Conservation (phyloP, 2,888 invertebrate genomes). For the Zootermopsis nevadensis region DNA sequence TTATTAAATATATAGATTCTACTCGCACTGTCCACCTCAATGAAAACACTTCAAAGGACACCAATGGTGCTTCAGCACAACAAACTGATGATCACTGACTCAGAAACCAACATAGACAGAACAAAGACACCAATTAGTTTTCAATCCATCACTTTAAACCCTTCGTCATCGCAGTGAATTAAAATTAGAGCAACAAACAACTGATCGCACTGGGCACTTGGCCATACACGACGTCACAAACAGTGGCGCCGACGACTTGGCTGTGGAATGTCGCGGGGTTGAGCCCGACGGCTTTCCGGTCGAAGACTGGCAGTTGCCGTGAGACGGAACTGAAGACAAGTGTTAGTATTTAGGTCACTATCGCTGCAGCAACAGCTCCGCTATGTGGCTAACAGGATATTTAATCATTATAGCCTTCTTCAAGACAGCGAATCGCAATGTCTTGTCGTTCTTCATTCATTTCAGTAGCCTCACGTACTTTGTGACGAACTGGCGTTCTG, state of each 20-base stretch:
- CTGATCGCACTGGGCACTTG: neutral
- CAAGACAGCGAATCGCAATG: neutral
- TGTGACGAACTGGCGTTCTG: too few relatives aligned
- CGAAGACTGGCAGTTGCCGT: constrained; percentile 9
- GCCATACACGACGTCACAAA: neutral
- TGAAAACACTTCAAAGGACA: too few relatives aligned
- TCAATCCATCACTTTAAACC: neutral
- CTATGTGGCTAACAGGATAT: neutral
- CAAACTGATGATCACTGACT: too few relatives aligned
- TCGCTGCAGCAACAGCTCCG: neutral
- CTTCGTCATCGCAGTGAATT: neutral
- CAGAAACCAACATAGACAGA: neutral
- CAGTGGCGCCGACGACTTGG: neutral
- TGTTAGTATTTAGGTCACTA: neutral
- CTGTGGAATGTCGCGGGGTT: constrained; percentile 5
- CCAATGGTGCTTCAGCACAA: too few relatives aligned
- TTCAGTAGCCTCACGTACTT: too few relatives aligned
- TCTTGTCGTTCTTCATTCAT: too few relatives aligned
- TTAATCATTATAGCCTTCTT: neutral
- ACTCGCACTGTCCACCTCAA: too few relatives aligned
- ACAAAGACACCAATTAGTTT: neutral
- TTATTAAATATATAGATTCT: too few relatives aligned
- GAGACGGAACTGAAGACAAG: constrained; percentile 6
- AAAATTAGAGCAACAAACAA: neutral
- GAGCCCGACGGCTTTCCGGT: neutral